These are phyloP conservation scores for Polia nebulosa DNA, from an alignment of 2,888 invertebrate genomes.

Conservation along the genomic window DNA sequence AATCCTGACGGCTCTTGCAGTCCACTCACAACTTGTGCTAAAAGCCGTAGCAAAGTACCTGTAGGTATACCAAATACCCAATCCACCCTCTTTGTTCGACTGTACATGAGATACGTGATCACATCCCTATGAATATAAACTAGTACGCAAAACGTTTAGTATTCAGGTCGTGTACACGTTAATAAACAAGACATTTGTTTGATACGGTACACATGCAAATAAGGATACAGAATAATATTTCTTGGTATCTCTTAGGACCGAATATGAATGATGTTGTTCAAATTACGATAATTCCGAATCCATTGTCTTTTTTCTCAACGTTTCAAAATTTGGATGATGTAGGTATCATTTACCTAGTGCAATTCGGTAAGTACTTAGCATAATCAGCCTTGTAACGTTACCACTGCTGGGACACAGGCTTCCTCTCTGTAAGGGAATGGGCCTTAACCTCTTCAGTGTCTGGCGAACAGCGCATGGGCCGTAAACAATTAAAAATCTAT, in stretches of 20 bases:
- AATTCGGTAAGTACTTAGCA: not conserved
- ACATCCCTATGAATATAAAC: constrained; percentile 59
- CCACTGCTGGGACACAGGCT: too few relatives aligned
- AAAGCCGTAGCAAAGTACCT: not conserved
- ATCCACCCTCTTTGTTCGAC: not conserved
- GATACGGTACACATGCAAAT: constrained; percentile 64
- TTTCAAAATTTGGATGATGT: not conserved
- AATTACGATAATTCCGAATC: constrained; percentile 26
- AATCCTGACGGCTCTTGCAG: not conserved
- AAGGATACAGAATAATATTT: constrained; percentile 56
- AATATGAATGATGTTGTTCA: constrained; percentile 29
- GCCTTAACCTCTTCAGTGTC: too few relatives aligned
- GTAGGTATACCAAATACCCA: not conserved
- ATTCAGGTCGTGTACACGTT: constrained; percentile 62
- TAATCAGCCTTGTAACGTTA: too few relatives aligned
- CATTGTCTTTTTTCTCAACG: not conserved
- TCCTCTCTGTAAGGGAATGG: too few relatives aligned
- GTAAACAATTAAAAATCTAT: too few relatives aligned
- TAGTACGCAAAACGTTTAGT: constrained; percentile 57
- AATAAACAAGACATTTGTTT: constrained; percentile 68
- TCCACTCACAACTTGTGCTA: not conserved
- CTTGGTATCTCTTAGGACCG: constrained; percentile 27
- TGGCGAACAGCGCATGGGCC: too few relatives aligned
- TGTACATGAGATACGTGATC: constrained; percentile 60
- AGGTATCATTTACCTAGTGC: too few relatives aligned